Percentiles rank a stretch among this genome's conserved stretches.
phyloP scores from a whole-genome alignment of 1,140 invertebrate genomes.

The Anastrepha ludens region DNA sequence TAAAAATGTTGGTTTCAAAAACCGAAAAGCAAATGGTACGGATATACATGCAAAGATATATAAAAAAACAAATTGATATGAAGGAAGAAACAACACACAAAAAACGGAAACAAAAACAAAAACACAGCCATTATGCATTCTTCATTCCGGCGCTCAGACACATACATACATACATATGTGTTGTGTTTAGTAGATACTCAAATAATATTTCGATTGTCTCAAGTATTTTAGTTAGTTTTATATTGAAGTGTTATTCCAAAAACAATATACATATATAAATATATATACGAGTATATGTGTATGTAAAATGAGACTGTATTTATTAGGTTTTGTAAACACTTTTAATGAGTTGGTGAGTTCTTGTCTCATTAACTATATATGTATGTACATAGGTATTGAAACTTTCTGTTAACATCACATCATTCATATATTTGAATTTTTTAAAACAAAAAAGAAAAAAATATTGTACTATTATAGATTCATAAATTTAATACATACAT shows the following conservation, averaged over 20 bases:
- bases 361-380: slow-evolving; percentile 40
- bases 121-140: slow-evolving; percentile 32
- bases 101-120: slow-evolving; percentile 14
- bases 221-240: slow-evolving; percentile 52
- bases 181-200: not conserved
- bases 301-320: slow-evolving; percentile 43
- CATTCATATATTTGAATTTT: slow-evolving; percentile 36
- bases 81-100: not conserved
- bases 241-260: slow-evolving; percentile 32
- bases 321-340: slow-evolving; percentile 42
- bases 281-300: not conserved
- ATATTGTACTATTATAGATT: not conserved
- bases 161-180: not conserved
- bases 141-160: slow-evolving; percentile 16
- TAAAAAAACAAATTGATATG: not conserved
- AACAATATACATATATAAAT: not conserved
- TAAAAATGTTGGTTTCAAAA: slow-evolving; percentile 49
- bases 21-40: slow-evolving; percentile 33
- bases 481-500: slow-evolving; percentile 4
- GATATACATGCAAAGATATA: slow-evolving; percentile 17
- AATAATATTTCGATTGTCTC: slow-evolving; percentile 35
- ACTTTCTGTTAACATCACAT: slow-evolving; percentile 3
- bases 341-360: slow-evolving; percentile 44
- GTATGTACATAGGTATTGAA: slow-evolving; percentile 17
- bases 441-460: slow-evolving; percentile 28